Conservation (phyloP, 2,797 vertebrate genomes). For the Anguilla obscura region DNA sequence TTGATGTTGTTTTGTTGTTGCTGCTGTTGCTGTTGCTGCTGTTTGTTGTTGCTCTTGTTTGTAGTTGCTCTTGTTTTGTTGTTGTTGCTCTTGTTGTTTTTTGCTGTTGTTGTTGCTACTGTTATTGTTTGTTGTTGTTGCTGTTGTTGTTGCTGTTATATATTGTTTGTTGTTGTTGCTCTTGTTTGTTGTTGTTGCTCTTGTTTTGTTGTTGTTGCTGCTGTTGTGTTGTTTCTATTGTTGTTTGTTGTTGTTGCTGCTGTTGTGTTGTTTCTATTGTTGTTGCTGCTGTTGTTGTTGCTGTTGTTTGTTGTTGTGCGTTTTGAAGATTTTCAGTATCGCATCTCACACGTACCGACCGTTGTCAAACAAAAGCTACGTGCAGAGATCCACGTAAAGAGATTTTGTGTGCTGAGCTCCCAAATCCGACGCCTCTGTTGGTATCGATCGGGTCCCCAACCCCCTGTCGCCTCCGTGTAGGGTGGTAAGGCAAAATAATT, state of each 20-base stretch:
- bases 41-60: too few species aligned
- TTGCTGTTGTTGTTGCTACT: too few species aligned
- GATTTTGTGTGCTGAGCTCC: slow-evolving; percentile 56
- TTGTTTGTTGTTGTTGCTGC: too few species aligned
- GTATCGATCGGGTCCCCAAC: slow-evolving; percentile 45
- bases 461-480: not conserved
- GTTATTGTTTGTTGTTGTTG: too few species aligned
- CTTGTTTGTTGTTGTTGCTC: not conserved
- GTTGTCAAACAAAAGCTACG: slow-evolving; percentile 58
- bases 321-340: slow-evolving; percentile 34
- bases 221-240: too few species aligned
- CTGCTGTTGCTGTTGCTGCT: not conserved
- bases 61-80: too few species aligned
- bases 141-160: not conserved
- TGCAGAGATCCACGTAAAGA: slow-evolving; percentile 55
- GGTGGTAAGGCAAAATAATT: not conserved
- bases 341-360: slow-evolving; percentile 48
- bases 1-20: not conserved
- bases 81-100: not conserved
- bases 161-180: too few species aligned
- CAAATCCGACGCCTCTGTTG: slow-evolving; percentile 51
- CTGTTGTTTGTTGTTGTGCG: not conserved
- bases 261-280: too few species aligned
- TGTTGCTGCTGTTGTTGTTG: not conserved
- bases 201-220: not conserved